A percentile compares a stretch with the other conserved stretches of the same genome.
Evolutionary conservation across 2,113 vertebrate genomes (phyloP).

Genomic region (Paradisaea rubra): DNA sequence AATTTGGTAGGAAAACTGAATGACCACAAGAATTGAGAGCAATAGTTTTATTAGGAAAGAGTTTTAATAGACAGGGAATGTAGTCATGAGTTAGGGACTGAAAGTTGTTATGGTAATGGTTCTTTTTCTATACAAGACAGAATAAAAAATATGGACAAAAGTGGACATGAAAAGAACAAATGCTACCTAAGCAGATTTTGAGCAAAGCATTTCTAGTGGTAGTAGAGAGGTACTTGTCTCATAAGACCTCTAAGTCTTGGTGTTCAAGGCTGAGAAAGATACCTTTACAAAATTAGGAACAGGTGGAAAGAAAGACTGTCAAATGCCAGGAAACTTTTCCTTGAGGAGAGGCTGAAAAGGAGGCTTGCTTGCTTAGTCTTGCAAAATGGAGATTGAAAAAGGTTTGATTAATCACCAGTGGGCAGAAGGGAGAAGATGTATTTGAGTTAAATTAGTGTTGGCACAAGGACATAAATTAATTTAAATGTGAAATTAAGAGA

Average conservation of each 20-base stretch:
- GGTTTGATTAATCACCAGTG: neutral
- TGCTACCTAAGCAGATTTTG: neutral
- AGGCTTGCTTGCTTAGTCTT: neutral
- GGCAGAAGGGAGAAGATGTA: neutral
- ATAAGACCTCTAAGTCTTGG: neutral
- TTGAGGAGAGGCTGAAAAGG: neutral
- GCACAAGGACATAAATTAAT: neutral
- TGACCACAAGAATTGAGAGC: neutral
- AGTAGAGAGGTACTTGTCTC: neutral
- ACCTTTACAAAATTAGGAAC: neutral
- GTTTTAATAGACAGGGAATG: neutral
- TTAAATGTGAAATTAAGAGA: neutral
- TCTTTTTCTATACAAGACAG: neutral
- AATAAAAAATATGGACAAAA: neutral
- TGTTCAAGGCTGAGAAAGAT: neutral
- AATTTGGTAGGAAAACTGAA: neutral
- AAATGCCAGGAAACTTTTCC: neutral
- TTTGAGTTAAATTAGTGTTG: neutral
- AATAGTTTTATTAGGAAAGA: neutral
- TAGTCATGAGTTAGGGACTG: neutral
- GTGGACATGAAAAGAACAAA: neutral
- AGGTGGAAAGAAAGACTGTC: neutral
- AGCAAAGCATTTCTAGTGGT: neutral
- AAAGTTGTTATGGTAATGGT: neutral
- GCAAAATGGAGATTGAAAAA: neutral